Evolutionary conservation across 2,113 vertebrate genomes (phyloP).

Genomic region (Plectropomus leopardus): DNA sequence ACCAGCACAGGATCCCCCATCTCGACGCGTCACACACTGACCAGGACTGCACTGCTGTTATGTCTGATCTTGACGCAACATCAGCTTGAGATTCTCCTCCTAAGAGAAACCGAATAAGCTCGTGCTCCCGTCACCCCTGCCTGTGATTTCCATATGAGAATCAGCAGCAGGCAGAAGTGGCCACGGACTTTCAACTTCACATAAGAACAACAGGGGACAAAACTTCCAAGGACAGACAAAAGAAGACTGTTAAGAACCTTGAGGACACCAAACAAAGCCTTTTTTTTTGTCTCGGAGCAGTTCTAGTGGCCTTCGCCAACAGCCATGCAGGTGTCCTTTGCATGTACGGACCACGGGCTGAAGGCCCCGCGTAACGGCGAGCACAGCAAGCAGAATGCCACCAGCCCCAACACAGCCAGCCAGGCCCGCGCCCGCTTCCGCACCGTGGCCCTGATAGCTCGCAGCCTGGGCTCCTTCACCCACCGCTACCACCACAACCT

Average conservation of each 20-base stretch:
- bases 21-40: constrained; percentile 48
- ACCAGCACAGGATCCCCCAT: constrained; percentile 31
- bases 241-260: constrained; percentile 4
- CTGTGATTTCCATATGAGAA: constrained; percentile 53
- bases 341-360: constrained; percentile 96
- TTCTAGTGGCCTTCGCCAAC: constrained; percentile 49
- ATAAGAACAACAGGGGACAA: constrained; percentile 4
- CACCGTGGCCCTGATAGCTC: constrained; percentile 97
- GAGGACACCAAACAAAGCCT: constrained; percentile 13
- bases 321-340: constrained; percentile 99
- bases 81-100: constrained; percentile 27
- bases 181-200: constrained; percentile 48
- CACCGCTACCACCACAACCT: constrained; percentile 97
- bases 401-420: constrained; percentile 91
- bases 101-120: constrained; percentile 23
- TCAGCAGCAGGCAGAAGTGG: constrained; percentile 26
- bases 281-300: constrained; percentile 17
- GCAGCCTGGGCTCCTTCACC: constrained; percentile 96
- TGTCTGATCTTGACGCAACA: constrained; percentile 18
- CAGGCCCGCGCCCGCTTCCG: constrained; percentile 94
- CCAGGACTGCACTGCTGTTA: constrained; percentile 39
- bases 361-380: constrained; percentile 94
- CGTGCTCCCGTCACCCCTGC: constrained; percentile 10
- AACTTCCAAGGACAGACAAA: not conserved
- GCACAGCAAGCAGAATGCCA: constrained; percentile 94